phyloP scores from a whole-genome alignment of 2,888 invertebrate genomes.

The Trissolcus brochymenae region DNA sequence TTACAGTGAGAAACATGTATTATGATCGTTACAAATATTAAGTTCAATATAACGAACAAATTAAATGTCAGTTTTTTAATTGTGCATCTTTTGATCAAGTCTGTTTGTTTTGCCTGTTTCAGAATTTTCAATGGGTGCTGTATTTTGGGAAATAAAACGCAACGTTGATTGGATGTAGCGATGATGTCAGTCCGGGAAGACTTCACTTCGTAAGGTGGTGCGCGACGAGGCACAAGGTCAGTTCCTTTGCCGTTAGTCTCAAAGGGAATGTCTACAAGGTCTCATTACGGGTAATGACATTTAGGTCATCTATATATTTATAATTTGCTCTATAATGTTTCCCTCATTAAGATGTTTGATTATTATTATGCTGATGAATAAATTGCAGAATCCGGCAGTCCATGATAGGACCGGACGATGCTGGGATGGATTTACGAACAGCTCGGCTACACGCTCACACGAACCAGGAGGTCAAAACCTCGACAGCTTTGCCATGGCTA shows the following conservation, averaged over 20 bases:
- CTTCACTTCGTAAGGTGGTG: conserved; percentile 71
- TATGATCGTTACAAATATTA: too few species aligned
- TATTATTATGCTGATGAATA: not conserved
- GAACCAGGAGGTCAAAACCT: conserved; percentile 71
- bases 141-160: conserved; percentile 9
- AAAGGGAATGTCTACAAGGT: conserved; percentile 75
- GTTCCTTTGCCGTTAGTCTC: conserved; percentile 68
- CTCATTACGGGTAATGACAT: conserved; percentile 70
- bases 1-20: too few species aligned
- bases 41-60: too few species aligned
- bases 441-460: conserved; percentile 68
- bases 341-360: not conserved
- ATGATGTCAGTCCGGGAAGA: conserved; percentile 65
- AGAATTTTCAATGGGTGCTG: too few species aligned
- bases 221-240: conserved; percentile 65
- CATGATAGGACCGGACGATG: conserved; percentile 76
- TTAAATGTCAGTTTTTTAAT: too few species aligned
- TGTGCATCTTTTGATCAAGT: too few species aligned
- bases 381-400: conserved; percentile 71
- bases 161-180: conserved; percentile 61
- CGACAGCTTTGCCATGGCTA: conserved; percentile 72
- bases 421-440: conserved; percentile 75
- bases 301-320: too few species aligned
- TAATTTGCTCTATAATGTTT: too few species aligned
- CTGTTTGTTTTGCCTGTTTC: too few species aligned